Percentiles rank a stretch among this genome's conserved stretches.
phyloP scores from a whole-genome alignment of 2,888 invertebrate genomes.

The Ashinkailepas kermadecensis region DNA sequence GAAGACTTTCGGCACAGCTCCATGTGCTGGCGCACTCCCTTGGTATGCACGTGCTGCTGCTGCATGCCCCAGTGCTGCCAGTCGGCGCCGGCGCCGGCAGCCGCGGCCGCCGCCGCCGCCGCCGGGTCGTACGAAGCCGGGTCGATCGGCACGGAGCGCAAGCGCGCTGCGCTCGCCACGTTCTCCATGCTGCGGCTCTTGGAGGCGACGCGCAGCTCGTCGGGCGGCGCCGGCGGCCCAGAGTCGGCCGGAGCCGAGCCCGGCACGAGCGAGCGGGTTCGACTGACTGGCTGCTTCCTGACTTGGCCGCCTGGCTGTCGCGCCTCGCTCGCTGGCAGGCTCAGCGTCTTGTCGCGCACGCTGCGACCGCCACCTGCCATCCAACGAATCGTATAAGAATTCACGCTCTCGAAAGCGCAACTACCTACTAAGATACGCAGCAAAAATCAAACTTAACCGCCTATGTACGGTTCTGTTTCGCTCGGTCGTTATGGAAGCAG shows the following conservation, averaged over 20 bases:
- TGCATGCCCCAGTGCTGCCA: background rate
- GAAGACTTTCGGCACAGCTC: conserved; percentile 25
- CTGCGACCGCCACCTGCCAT: conserved; percentile 40
- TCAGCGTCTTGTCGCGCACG: conserved; percentile 46
- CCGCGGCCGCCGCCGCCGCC: background rate
- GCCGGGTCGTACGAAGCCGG: conserved; percentile 27
- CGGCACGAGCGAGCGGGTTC: conserved; percentile 32
- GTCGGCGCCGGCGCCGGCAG: background rate
- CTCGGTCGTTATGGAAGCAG: too few relatives aligned
- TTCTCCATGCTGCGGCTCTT: conserved; percentile 53
- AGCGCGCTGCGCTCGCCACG: conserved; percentile 32
- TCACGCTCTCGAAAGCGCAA: too few relatives aligned
- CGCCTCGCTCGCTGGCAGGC: conserved; percentile 44
- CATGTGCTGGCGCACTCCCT: conserved; percentile 18
- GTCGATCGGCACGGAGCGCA: conserved; percentile 21
- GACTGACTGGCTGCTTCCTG: conserved; percentile 30
- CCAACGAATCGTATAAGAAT: too few relatives aligned
- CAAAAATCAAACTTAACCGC: too few relatives aligned
- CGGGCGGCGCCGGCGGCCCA: conserved; percentile 27
- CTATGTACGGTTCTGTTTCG: too few relatives aligned
- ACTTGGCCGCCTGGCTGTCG: conserved; percentile 18
- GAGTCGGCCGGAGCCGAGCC: conserved; percentile 28
- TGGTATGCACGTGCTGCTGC: conserved; percentile 1
- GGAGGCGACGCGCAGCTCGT: conserved; percentile 50
- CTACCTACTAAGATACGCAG: too few relatives aligned